Base-by-base conservation (phyloP, 2,797 vertebrate species). In the Eulemur coronatus region DNA sequence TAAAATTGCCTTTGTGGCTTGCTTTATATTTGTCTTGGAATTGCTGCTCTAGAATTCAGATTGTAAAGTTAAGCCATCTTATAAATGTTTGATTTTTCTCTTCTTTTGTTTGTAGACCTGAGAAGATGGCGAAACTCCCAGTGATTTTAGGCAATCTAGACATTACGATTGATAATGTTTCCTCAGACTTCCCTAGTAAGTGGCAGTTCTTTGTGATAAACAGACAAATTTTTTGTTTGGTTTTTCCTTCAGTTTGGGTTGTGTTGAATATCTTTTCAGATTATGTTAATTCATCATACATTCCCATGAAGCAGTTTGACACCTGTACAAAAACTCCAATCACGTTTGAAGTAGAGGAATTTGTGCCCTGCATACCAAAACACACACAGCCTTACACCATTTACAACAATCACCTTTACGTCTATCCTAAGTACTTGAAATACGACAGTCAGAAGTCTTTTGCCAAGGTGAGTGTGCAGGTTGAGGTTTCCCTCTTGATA, bases 41-140 rank as follows among this genome's bases (percentile, higher is more conserved):
- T 30, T 65, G 20, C 43, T 35, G 14, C 52, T 70, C 30, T 67
- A 28, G 73, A 65, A 94, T 70, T 78, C 55, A 59, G 41, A 14
- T 46, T 59, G 94, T 85, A 72, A 22, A 67, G 6, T 38, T 70
- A 59, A 72, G 33, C 63, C 76, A 18, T 87, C 50, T 81, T 35
- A 38, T 3, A 55, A 33, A 61, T 24, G 7, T 84, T 93, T 97
- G 52, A 88, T 55, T 94, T 97, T 97, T 61, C 92, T 57, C 69
- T 88, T 96, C 48, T 75, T 85, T 52, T 97, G 90, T 96, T 97
- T 98, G 75, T 98, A 99, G 99, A 98, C 99, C 99, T 70, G 99
- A 99, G 98, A 99, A 99, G 98, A 99, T 99, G 99, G 99, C 99
- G 96, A 99, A 99, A 97, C 99, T 99, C 92, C 99, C 99, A 24